Evolutionary conservation across 2,888 invertebrate genomes (phyloP), one percentile per base, ranked within the genome.

Genomic region (Sinotaia quadrata): DNA sequence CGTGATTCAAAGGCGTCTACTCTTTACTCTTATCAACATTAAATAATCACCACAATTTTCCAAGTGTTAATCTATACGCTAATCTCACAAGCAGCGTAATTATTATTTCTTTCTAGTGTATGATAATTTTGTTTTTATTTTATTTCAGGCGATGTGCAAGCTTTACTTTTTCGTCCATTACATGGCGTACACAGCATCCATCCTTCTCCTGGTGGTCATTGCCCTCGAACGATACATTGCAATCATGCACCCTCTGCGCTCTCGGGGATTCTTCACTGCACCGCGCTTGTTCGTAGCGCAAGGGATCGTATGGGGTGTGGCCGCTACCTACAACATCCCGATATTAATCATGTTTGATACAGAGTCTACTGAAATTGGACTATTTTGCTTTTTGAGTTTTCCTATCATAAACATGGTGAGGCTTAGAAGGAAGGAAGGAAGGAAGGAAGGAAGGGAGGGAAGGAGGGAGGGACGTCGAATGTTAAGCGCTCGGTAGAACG

Each of bases 111-210:
- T n/a, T n/a, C n/a, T n/a, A n/a, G n/a, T n/a, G n/a, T n/a, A n/a
- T n/a, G n/a, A n/a, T n/a, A n/a, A n/a, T n/a, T n/a, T n/a, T n/a
- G n/a, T n/a, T n/a, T n/a, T 15, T 51, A n/a, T 52, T 18, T 12
- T 51, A 2, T 57, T 49, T 0, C 80, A 86, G 85, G 81, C 73
- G 36, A 82, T 96, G 75, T 97, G 96, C 89, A 95, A 95, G 87
- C 93, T 95, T 92, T 95, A 96, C 89, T 94, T 95, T 90, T 95
- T 95, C 86, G 93, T 95, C 27, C 94, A 95, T 87, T 93, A 94
- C 18, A 89, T 96, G 77, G 95, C 95, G 86, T 95, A 95, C 89
- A 95, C 95, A 1, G 95, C 95, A 1, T 95, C 96, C 31, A 94
- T 95, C 80, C 93, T 95, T 84, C 95, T 96, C 75, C 89, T 96